These are phyloP conservation scores for Lagopus leucura DNA, from an alignment of 2,113 vertebrate species.

Conservation along the genomic window DNA sequence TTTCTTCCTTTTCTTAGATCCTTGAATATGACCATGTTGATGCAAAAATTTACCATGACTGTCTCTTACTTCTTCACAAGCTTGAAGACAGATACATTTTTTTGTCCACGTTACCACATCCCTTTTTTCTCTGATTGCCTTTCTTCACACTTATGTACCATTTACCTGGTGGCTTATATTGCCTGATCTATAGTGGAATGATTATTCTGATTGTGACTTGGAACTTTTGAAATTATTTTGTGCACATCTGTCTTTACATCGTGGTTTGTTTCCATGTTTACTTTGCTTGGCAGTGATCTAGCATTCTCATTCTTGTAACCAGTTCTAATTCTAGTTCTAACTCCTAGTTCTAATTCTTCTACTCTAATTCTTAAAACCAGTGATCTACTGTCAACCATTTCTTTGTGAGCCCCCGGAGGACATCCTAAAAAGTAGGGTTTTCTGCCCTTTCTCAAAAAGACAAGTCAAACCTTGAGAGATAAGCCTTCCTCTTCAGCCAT, in stretches of 20 bases:
- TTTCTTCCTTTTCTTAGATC: background rate
- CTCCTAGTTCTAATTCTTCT: no score
- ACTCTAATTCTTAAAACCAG: background rate
- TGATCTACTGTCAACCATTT: background rate
- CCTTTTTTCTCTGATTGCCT: background rate
- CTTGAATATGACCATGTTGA: background rate
- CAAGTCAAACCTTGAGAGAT: background rate
- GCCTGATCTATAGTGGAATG: background rate
- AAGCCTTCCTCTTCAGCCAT: background rate
- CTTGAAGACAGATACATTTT: background rate
- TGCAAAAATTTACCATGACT: background rate
- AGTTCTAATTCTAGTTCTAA: no score
- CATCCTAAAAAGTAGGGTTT: background rate
- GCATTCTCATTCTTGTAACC: background rate
- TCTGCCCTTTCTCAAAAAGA: background rate
- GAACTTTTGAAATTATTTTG: background rate
- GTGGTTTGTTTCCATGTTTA: background rate
- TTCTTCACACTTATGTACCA: background rate
- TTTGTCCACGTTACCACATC: background rate
- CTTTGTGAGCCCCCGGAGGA: background rate
- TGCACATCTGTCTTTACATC: background rate
- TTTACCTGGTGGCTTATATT: background rate
- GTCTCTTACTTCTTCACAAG: background rate
- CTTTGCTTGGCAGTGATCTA: background rate
- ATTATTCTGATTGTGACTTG: background rate